These are phyloP conservation scores for Daboia siamensis DNA, from an alignment of 2,113 vertebrate species.

Conservation along the genomic window DNA sequence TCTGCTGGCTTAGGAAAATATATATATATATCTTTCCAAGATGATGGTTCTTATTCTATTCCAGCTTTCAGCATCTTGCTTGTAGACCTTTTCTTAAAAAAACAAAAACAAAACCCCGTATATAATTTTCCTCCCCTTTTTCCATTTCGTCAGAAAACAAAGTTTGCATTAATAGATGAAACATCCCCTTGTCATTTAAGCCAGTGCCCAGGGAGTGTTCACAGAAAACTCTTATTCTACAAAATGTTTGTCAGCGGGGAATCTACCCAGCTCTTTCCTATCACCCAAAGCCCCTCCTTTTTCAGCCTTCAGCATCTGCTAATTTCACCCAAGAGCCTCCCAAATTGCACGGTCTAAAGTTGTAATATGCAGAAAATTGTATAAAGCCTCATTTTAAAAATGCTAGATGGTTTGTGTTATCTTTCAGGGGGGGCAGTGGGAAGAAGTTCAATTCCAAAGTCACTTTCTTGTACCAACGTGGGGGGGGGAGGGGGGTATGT, in stretches of 20 bases:
- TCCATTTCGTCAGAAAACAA: not conserved
- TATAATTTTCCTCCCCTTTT: not conserved
- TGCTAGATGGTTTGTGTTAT: not conserved
- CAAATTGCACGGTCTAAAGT: not conserved
- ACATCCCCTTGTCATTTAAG: not conserved
- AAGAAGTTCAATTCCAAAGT: not conserved
- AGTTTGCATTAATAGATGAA: not conserved
- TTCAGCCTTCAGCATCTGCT: not conserved
- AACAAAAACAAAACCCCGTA: not conserved
- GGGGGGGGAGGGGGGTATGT: not conserved
- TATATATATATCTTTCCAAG: not conserved
- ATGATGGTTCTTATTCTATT: not conserved
- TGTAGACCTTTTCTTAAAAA: no score
- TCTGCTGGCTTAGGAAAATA: not conserved
- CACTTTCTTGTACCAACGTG: not conserved
- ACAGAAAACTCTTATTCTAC: not conserved
- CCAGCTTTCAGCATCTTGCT: not conserved
- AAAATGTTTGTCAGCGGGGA: not conserved
- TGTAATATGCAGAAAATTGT: slow-evolving; percentile 9
- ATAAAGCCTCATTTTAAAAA: not conserved
- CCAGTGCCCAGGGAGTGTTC: not conserved
- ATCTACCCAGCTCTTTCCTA: not conserved
- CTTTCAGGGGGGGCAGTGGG: not conserved
- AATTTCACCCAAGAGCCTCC: not conserved
- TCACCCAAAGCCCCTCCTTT: not conserved